Base-by-base conservation (phyloP, 2,113 vertebrate species). In the Oreochromis tanganicae region DNA sequence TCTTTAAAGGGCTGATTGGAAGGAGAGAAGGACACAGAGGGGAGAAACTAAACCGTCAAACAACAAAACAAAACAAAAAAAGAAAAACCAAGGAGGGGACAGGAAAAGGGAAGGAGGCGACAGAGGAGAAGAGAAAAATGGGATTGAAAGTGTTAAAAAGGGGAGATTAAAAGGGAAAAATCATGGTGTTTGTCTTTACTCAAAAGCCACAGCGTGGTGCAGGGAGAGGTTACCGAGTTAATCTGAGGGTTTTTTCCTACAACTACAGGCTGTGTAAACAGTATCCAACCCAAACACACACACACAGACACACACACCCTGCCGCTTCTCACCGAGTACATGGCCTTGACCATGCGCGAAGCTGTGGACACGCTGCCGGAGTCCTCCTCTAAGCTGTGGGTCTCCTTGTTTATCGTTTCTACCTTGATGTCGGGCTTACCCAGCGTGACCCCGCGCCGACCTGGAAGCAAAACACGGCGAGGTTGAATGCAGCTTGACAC, bases 401-500 rank as follows among this genome's bases (percentile, higher is more conserved):
- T 98, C 95, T 99, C 98, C 87, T 99, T 97, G 96, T 98, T 99
- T 86, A 99, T 98, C 0, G 98, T 99, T 94, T 99, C 98, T 94
- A 99, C 98, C 95, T 99, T 99, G 96, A 99, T 98, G 96, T 99
- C 98, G 57, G 98, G 95, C 93, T 99, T 99, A 43, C 98, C 97
- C 83, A 99, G 95, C 0, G 98, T 99, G 85, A 99, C 98, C 6
- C 98, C 98, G 54, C 98, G 98, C 8, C 98, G 98, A 95, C 98
- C 98, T 99, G 90, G 61, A 93, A 95, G 92, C 81, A 88, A 88
- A 94, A 94, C 91, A 91, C 5, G 57, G 63, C 10, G 3, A 84
- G 78, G 85, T 83, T 93, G 88, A 95, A 87, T 84, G 24, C 86
- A 88, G 92, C 89, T 84, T 85, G 86, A 90, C 80, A 50, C 87